Evolutionary conservation across 2,888 invertebrate species (phyloP).

Genomic region (Sminthurinus aureus): DNA sequence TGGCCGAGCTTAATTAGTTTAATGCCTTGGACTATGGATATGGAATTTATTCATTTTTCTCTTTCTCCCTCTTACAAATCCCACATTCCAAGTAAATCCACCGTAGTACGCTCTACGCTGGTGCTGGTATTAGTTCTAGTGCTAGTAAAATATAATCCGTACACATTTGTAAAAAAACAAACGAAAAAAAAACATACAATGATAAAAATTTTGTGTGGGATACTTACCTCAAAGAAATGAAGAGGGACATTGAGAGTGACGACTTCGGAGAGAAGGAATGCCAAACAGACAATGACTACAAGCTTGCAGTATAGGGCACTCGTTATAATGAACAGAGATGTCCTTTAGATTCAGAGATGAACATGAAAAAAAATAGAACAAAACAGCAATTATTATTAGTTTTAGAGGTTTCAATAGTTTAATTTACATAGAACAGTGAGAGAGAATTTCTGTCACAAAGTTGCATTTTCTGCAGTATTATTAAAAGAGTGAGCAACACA

Average conservation of each 20-base stretch:
- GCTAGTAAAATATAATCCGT: background rate
- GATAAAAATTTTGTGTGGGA: background rate
- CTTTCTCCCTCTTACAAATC: background rate
- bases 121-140: no score
- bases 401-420: no score
- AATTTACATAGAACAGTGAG: no score
- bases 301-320: slow-evolving; percentile 96
- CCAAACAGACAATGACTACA: slow-evolving; percentile 90
- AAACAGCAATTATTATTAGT: slow-evolving; percentile 22
- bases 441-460: no score
- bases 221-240: slow-evolving; percentile 81
- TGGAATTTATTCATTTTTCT: background rate
- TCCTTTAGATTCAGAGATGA: slow-evolving; percentile 70
- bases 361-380: slow-evolving; percentile 12
- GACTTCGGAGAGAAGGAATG: slow-evolving; percentile 93
- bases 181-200: no score
- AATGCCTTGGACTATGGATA: no score
- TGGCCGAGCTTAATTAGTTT: slow-evolving; percentile 11
- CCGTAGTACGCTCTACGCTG: no score
- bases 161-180: background rate
- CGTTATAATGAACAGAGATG: slow-evolving; percentile 92
- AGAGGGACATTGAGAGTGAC: slow-evolving; percentile 90
- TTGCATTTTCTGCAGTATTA: no score
- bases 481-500: no score
- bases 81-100: no score